Evolutionary conservation across 1,140 invertebrate genomes (phyloP), one percentile per base, ranked within the genome.

Genomic region (Eueides isabella): DNA sequence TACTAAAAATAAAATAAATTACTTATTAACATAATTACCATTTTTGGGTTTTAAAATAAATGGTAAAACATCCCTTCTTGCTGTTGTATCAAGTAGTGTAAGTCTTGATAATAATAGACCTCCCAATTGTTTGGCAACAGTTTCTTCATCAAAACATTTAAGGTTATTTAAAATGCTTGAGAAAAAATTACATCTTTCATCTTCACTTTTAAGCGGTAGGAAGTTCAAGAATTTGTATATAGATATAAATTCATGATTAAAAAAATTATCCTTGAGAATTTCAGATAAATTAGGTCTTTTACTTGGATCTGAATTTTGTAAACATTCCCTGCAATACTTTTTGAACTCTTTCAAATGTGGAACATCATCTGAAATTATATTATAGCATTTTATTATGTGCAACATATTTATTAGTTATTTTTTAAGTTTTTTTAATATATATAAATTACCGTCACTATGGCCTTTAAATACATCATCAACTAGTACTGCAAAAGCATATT

Each of bases 171-270:
- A 93, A 77, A 97, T 94, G 86, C 82, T 95, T 87, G 90, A 88
- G 85, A 98, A 98, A 89, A 98, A 98, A 67, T 95, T 86, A 76
- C 95, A 94, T 85, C 96, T 98, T 82, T 98, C 97, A 48, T 92
- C 90, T 77, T 96, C 95, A 70, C 92, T 94, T 89, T 98, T 98
- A 12, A 98, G 79, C 5, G 97, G 96, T 67, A 98, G 92, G 84
- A 97, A 96, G 78, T 95, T 95, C 1, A 98, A 90, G 92, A 98
- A 98, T 72, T 95, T 96, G 88, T 97, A 95, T 80, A 98, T 97
- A 23, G 94, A 92, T 75, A 98, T 96, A 86, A 98, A 98, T 81
- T 97, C 96, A 87, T 98, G 96, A 78, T 95, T 96, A 75, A 97
- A 97, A 87, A 97, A 97, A 23, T 94, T 93, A 90, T 98, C 95